A percentile compares a stretch with the other conserved stretches of the same genome.
These are phyloP conservation scores for Conger conger DNA, from an alignment of 2,113 vertebrate species.

Conservation along the genomic window DNA sequence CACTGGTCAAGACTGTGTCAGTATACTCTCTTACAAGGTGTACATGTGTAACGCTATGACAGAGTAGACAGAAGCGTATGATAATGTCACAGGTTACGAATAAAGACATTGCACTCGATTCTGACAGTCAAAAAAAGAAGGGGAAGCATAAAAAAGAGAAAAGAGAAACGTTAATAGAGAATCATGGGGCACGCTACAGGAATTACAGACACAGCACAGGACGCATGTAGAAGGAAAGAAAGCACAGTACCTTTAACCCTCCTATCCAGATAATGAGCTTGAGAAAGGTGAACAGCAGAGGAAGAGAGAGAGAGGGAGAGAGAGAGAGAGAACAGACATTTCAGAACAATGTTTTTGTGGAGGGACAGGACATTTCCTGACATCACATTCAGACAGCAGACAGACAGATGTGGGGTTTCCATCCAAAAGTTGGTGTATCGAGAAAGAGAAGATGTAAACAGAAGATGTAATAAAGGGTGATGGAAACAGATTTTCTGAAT, in stretches of 20 bases:
- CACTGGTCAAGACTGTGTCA: neutral
- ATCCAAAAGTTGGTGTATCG: too few relatives aligned
- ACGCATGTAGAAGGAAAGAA: neutral
- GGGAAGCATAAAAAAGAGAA: neutral
- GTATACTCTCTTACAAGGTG: neutral
- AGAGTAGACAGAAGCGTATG: neutral
- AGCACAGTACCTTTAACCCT: slow-evolving; percentile 29
- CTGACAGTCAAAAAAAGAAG: slow-evolving; percentile 2
- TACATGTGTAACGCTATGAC: neutral
- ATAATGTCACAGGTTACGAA: slow-evolving; percentile 8
- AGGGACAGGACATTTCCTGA: slow-evolving; percentile 70
- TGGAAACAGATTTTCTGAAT: too few relatives aligned
- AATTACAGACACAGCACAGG: slow-evolving; percentile 34
- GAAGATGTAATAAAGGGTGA: too few relatives aligned
- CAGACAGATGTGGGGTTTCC: neutral
- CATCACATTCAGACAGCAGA: slow-evolving; percentile 69
- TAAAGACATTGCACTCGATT: slow-evolving; percentile 14
- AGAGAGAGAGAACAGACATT: slow-evolving; percentile 68
- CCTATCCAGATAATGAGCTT: slow-evolving; percentile 33
- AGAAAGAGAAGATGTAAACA: too few relatives aligned
- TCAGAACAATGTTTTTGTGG: slow-evolving; percentile 75
- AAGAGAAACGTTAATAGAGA: neutral
- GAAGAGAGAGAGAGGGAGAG: slow-evolving; percentile 14
- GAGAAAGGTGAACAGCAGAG: slow-evolving; percentile 37
- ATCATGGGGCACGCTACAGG: neutral